phyloP scores from a whole-genome alignment of 2,888 invertebrate genomes.

The Eucriotettix oculatus region DNA sequence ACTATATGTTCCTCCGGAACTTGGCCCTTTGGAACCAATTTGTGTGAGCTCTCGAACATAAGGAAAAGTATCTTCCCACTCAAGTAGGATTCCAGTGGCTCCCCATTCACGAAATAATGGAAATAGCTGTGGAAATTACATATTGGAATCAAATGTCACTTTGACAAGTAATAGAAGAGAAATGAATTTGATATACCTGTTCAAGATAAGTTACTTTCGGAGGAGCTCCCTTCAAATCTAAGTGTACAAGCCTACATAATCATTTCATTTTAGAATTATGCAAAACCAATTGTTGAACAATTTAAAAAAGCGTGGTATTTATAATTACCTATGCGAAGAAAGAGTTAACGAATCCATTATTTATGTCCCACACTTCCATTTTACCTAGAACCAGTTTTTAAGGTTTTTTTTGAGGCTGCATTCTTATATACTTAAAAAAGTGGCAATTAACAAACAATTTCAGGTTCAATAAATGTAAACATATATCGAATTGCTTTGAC shows the following conservation, averaged over 20 bases:
- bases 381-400: neutral
- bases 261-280: neutral
- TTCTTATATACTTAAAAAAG: no score
- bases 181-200: constrained; percentile 24
- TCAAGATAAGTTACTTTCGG: constrained; percentile 41
- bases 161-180: neutral
- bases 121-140: constrained; percentile 31
- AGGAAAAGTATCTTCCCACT: constrained; percentile 86
- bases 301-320: neutral
- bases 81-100: constrained; percentile 63
- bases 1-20: constrained; percentile 45
- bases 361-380: neutral
- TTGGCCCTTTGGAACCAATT: constrained; percentile 33
- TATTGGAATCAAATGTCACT: neutral
- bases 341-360: constrained; percentile 29
- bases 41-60: constrained; percentile 43
- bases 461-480: no score
- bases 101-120: constrained; percentile 46
- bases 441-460: no score
- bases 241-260: constrained; percentile 39
- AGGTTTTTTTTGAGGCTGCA: no score
- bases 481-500: no score
- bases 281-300: neutral
- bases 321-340: constrained; percentile 30
- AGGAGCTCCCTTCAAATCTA: constrained; percentile 61